Evolutionary conservation across 2,113 vertebrate genomes (phyloP).

Genomic region (Lycaon pictus): DNA sequence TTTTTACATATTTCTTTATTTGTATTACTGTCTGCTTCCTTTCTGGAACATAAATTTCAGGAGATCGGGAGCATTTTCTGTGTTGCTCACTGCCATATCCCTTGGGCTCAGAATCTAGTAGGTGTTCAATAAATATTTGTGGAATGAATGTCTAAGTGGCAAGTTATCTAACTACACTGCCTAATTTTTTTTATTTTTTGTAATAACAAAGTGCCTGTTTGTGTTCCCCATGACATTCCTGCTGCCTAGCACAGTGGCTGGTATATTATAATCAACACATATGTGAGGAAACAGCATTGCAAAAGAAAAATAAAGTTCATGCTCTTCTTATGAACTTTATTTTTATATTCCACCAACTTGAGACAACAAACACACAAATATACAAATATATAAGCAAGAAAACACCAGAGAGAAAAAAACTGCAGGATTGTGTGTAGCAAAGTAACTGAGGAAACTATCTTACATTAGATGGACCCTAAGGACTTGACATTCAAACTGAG

Average conservation of each 20-base stretch:
- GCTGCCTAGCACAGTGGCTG: background rate
- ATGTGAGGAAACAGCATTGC: background rate
- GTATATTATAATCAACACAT: background rate
- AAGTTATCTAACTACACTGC: background rate
- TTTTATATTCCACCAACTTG: background rate
- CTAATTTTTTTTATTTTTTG: background rate
- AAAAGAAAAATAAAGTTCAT: background rate
- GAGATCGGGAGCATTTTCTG: background rate
- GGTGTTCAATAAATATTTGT: background rate
- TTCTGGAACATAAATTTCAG: constrained; percentile 44
- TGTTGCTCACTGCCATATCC: background rate
- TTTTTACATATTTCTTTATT: background rate
- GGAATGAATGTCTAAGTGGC: background rate
- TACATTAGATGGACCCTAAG: background rate
- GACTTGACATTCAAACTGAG: background rate
- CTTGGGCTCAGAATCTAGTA: background rate
- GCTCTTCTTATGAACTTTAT: background rate
- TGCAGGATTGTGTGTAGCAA: background rate
- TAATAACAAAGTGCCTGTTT: background rate
- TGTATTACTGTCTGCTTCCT: background rate
- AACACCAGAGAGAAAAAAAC: background rate
- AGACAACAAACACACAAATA: background rate
- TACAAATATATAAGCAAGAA: background rate
- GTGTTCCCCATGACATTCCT: background rate
- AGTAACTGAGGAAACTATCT: background rate